phyloP scores from a whole-genome alignment of 2,113 vertebrate species.

The Ranitomeya imitator region DNA sequence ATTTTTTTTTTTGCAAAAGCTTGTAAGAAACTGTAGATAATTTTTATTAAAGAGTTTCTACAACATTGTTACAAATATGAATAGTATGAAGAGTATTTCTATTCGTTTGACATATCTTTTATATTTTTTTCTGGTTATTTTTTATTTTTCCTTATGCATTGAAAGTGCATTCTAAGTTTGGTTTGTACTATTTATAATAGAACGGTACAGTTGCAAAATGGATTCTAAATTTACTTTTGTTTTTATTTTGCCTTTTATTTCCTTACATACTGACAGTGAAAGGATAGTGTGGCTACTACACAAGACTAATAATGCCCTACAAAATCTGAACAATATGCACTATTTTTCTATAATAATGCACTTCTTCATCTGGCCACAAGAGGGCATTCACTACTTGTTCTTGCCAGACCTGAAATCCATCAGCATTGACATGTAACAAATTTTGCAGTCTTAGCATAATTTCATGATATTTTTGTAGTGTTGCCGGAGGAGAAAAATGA shows the following conservation, averaged over 20 bases:
- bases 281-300: background rate
- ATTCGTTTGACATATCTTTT: no score
- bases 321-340: background rate
- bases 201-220: no score
- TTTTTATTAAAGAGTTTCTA: no score
- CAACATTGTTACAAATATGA: no score
- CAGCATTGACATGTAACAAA: slow-evolving; percentile 22
- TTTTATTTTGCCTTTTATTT: background rate
- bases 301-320: background rate
- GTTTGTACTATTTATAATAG: no score
- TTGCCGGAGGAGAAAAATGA: slow-evolving; percentile 1
- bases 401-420: background rate
- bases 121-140: no score
- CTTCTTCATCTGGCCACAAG: slow-evolving; percentile 25
- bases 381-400: slow-evolving; percentile 49
- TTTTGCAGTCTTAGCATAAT: slow-evolving; percentile 53
- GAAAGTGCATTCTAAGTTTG: no score
- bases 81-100: no score
- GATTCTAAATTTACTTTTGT: background rate
- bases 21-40: no score
- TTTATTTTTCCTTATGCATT: no score
- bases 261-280: background rate
- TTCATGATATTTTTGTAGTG: slow-evolving; percentile 32
- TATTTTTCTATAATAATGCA: background rate
- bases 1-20: no score